phyloP scores from a whole-genome alignment of 2,888 invertebrate species.

The Stenchaetothrips biformis region DNA sequence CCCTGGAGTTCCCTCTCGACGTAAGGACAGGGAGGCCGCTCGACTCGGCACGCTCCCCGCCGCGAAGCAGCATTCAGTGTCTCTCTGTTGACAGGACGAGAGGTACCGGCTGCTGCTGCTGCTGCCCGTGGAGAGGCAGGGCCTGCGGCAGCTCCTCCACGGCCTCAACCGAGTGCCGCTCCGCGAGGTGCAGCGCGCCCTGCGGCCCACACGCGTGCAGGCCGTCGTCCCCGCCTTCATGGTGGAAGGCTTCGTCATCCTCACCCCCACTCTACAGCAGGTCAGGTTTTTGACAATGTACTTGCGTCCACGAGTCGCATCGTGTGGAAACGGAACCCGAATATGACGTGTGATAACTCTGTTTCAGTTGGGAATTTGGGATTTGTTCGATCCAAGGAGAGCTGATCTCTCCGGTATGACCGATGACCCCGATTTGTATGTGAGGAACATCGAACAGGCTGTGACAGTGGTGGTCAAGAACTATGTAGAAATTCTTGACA shows the following conservation, averaged over 20 bases:
- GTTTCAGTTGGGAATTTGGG: slow-evolving; percentile 66
- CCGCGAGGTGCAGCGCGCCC: slow-evolving; percentile 60
- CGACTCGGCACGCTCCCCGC: background rate
- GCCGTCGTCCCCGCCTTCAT: slow-evolving; percentile 76
- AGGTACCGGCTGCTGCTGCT: slow-evolving; percentile 72
- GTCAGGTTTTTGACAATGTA: too few species aligned
- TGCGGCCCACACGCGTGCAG: slow-evolving; percentile 66
- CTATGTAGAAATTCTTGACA: slow-evolving; percentile 55
- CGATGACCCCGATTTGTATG: slow-evolving; percentile 67
- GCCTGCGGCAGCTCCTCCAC: slow-evolving; percentile 59
- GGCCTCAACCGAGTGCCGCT: slow-evolving; percentile 60
- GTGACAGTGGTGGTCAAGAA: slow-evolving; percentile 78
- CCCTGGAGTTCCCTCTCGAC: slow-evolving; percentile 72
- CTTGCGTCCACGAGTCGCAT: background rate
- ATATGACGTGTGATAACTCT: slow-evolving; percentile 12
- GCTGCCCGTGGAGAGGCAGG: slow-evolving; percentile 58
- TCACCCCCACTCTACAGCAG: slow-evolving; percentile 77
- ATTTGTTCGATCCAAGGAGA: slow-evolving; percentile 74
- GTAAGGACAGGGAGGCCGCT: slow-evolving; percentile 49
- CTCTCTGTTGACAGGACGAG: slow-evolving; percentile 44
- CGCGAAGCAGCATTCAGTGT: background rate
- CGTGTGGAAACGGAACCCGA: background rate
- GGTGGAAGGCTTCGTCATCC: slow-evolving; percentile 69
- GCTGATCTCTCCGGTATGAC: slow-evolving; percentile 78
- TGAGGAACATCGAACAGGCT: slow-evolving; percentile 77